Evolutionary conservation across 2,113 vertebrate genomes (phyloP).

Genomic region (Grantiella picta): DNA sequence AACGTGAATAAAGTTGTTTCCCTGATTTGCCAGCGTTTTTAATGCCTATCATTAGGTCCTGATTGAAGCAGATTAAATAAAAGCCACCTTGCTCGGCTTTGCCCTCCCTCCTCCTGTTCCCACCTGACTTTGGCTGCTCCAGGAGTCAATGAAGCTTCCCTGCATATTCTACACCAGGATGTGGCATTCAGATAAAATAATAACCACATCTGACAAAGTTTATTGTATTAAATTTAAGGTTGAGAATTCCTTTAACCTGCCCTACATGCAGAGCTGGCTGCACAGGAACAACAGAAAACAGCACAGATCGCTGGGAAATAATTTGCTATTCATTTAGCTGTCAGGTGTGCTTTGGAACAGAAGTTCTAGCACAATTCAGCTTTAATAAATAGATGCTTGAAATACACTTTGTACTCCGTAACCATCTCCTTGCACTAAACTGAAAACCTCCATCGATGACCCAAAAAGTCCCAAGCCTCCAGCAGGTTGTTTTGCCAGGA

Average conservation of each 20-base stretch:
- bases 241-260: conserved; percentile 50
- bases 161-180: background rate
- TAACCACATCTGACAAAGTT: conserved; percentile 57
- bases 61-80: conserved; percentile 53
- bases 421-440: background rate
- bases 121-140: background rate
- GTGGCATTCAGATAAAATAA: conserved; percentile 12
- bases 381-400: conserved; percentile 48
- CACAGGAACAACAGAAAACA: background rate
- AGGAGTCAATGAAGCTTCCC: conserved; percentile 3
- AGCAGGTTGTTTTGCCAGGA: background rate
- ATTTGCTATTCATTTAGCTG: conserved; percentile 39
- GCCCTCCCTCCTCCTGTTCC: background rate
- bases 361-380: background rate
- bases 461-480: background rate
- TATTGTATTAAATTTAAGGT: conserved; percentile 52
- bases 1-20: background rate
- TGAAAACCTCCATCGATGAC: background rate
- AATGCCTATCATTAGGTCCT: background rate
- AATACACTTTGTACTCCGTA: background rate
- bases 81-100: conserved; percentile 9
- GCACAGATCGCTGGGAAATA: background rate
- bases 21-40: background rate
- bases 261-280: background rate
- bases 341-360: conserved; percentile 7